Evolutionary conservation across 30 jellyfish, hydroid and myxozoan genomes (phyloP).

Genomic region (Clytia hemisphaerica): DNA sequence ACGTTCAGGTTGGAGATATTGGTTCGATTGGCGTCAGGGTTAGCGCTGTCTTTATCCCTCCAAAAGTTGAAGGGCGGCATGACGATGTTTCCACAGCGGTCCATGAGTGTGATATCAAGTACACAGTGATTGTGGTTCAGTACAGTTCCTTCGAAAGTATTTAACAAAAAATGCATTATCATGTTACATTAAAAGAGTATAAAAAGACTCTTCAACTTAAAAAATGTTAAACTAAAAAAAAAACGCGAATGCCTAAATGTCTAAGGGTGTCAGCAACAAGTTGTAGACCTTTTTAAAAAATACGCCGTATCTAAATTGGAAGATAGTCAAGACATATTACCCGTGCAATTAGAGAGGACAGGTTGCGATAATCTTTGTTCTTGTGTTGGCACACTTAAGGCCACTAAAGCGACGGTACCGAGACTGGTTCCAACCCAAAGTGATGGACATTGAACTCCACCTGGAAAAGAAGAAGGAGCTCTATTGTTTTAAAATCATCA

Average conservation of each 20-base stretch:
- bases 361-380: conserved; percentile 84
- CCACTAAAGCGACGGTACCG: conserved; percentile 66
- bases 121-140: conserved; percentile 28
- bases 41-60: conserved; percentile 17
- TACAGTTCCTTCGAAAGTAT: conserved; percentile 3
- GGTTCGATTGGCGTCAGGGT: not conserved
- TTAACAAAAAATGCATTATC: too few relatives aligned
- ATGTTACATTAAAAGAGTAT: too few relatives aligned
- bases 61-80: conserved; percentile 15
- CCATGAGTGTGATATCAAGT: conserved; percentile 29
- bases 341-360: conserved; percentile 74
- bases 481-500: too few relatives aligned
- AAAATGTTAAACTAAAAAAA: too few relatives aligned
- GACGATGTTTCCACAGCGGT: conserved; percentile 13
- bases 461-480: too few relatives aligned
- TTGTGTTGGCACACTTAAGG: conserved; percentile 85
- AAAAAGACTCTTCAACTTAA: too few relatives aligned
- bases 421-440: conserved; percentile 94
- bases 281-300: not conserved
- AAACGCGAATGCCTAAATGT: too few relatives aligned
- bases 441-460: conserved; percentile 88
- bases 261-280: too few relatives aligned
- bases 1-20: conserved; percentile 47
- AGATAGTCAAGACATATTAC: conserved; percentile 32
- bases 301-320: too few relatives aligned